Evolutionary conservation across 2,113 vertebrate species (phyloP), one percentile per base, ranked within the genome.

Genomic region (Microcebus griseorufus): DNA sequence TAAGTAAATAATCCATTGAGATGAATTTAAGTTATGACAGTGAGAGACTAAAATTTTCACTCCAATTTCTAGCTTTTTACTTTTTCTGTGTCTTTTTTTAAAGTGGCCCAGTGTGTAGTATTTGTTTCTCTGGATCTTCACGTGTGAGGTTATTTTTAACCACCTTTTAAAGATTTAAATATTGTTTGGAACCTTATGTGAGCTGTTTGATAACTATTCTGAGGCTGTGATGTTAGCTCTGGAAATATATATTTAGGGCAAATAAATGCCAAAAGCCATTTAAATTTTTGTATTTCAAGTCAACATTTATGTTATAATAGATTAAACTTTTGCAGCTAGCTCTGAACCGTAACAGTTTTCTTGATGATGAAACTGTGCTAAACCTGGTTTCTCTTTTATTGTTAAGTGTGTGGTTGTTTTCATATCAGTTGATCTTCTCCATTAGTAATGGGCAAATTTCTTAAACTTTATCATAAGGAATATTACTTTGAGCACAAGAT

Each of bases 121-220:
- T 86, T 92, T 88, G 25, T 76, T 90, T 88, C 48, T 94, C n/a
- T 81, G 9, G 70, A 34, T 90, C 55, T 94, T 76, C 53, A 55
- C 9, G 2, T 53, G 25, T 27, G 7, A 96, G 58, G 69, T 60
- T 92, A 95, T 70, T 92, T 89, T 95, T 87, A 97, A 53, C 58
- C 42, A 69, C 25, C 45, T 51, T 96, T 65, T 14, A 4, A 94
- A 85, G 64, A 25, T 32, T 75, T 67, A 76, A 96, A 88, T 83
- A 34, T 4, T 67, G 42, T 84, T 60, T 93, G 29, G n/a, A 67
- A 60, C 76, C 90, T 85, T 91, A 18, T 65, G 48, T 16, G 67
- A 53, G 42, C 32, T 76, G 53, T 42, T 82, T 79, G 89, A 39
- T 86, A 62, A 69, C 58, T 86, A 29, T 62, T 87, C n/a, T 53